Percentiles rank a stretch among this genome's conserved stretches.
Evolutionary conservation across 1,140 invertebrate species (phyloP).

Genomic region (Drosophila littoralis): DNA sequence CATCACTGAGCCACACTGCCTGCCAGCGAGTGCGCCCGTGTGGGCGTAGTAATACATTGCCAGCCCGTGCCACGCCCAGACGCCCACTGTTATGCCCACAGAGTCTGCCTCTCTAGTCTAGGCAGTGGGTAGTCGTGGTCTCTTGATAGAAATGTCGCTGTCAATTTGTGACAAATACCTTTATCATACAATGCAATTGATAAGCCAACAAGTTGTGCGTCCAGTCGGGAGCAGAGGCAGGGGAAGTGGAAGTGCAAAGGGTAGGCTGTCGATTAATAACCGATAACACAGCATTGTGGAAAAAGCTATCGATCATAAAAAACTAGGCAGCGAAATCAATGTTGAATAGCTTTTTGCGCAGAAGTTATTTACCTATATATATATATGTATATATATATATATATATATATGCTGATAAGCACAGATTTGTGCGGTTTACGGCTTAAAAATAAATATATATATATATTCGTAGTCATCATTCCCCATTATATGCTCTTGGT

Average conservation of each 20-base stretch:
- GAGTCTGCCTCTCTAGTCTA: constrained; percentile 4
- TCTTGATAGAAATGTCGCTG: constrained; percentile 37
- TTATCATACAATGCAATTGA: constrained; percentile 29
- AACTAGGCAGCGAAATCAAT: not conserved
- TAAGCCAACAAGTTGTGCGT: constrained; percentile 52
- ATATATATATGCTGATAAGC: no score
- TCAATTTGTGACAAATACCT: constrained; percentile 66
- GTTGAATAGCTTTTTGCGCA: not conserved
- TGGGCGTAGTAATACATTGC: constrained; percentile 20
- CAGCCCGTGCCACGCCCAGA: not conserved
- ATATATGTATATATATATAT: no score
- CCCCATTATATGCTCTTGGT: no score
- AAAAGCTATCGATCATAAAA: not conserved
- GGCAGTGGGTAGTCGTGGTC: constrained; percentile 1
- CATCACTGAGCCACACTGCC: constrained; percentile 10
- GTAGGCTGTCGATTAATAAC: constrained; percentile 33
- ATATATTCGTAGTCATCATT: no score
- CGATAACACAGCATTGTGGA: no score
- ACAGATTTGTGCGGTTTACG: no score
- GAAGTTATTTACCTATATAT: no score
- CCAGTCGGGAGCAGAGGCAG: not conserved
- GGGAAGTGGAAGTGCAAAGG: no score
- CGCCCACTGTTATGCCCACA: not conserved
- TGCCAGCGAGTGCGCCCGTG: constrained; percentile 3
- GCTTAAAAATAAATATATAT: no score